Evolutionary conservation across 2,888 invertebrate genomes (phyloP).

Genomic region (Hemithea aestivaria): DNA sequence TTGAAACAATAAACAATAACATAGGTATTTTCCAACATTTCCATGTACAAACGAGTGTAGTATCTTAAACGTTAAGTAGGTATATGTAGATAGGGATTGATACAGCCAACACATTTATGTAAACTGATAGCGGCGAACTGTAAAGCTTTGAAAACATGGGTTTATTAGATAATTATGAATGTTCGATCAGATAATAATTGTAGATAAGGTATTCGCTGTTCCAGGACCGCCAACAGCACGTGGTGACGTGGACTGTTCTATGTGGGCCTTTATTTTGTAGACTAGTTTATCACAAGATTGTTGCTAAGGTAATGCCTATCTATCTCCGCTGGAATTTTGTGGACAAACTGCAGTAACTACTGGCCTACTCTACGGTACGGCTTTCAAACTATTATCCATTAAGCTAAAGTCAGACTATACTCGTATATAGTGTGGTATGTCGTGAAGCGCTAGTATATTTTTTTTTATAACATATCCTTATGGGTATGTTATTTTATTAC

Average conservation of each 20-base stretch:
- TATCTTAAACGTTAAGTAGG: slow-evolving; percentile 44
- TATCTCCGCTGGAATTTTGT: too few species aligned
- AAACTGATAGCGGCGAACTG: slow-evolving; percentile 69
- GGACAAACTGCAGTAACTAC: too few species aligned
- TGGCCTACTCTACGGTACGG: too few species aligned
- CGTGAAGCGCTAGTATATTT: too few species aligned
- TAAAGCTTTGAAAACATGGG: slow-evolving; percentile 70
- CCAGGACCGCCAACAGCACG: slow-evolving; percentile 20
- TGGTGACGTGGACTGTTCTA: slow-evolving; percentile 5
- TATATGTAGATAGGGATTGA: slow-evolving; percentile 53
- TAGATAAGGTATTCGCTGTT: slow-evolving; percentile 52
- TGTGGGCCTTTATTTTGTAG: slow-evolving; percentile 6
- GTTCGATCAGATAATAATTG: slow-evolving; percentile 55
- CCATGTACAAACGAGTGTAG: slow-evolving; percentile 28
- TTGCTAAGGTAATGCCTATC: too few species aligned
- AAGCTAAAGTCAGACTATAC: too few species aligned
- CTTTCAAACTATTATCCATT: too few species aligned
- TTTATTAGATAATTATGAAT: slow-evolving; percentile 70
- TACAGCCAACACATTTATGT: slow-evolving; percentile 56
- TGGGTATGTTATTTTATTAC: too few species aligned
- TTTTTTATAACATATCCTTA: too few species aligned
- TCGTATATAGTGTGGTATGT: too few species aligned
- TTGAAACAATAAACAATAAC: too few species aligned
- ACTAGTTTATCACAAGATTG: too few species aligned
- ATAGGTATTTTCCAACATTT: slow-evolving; percentile 28